Base-by-base conservation (phyloP, 1,140 invertebrate species). In the Helicorthomorpha holstii region DNA sequence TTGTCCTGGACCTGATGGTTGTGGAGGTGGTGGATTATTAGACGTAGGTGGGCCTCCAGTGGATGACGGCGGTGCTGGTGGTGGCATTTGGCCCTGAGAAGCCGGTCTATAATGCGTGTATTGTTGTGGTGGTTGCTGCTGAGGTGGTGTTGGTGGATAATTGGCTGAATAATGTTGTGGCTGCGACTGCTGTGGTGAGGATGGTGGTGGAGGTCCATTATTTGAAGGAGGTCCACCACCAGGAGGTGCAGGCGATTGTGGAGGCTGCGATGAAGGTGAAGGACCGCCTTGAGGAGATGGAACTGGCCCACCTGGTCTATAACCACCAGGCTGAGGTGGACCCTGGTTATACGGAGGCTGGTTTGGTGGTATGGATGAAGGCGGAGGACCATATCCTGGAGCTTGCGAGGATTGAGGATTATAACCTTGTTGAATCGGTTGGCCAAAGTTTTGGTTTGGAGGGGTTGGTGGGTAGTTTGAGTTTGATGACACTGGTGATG, bases 381-480 rank as follows among this genome's bases (percentile, higher is more conserved):
- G 3, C 10, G 47, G 47, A 4, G 47, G 47, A 7, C 47, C 47
- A 26, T 48, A 48, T 7, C 22, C 47, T 10, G 47, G 7, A 12
- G 23, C 21, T 27, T 48, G 47, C 10, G 26, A 24, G 10, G 25
- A 7, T 22, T 10, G 22, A 14, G 47, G 47, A 24, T 24, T 24
- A 27, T 48, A 48, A 4, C 47, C 47, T 27, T 22, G 58, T 12
- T 10, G 61, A 4, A 19, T 58, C 1, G 63, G 62, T 2, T 67
- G 57, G 49, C 66, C 66, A 55, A 69, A 69, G 56, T 62, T 65
- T 56, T 70, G 69, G 21, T 19, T 46, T 22, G 7, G 44, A 25
- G 10, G 67, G 63, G 50, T 62, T 69, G 25, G 68, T 66, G 50
- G 69, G 51, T 69, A 68, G 23, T 64, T 63, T 16, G 67, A 56